A percentile compares a stretch with the other conserved stretches of the same genome.
These are phyloP conservation scores for Tyto alba DNA, from an alignment of 2,113 vertebrate genomes.

Conservation along the genomic window DNA sequence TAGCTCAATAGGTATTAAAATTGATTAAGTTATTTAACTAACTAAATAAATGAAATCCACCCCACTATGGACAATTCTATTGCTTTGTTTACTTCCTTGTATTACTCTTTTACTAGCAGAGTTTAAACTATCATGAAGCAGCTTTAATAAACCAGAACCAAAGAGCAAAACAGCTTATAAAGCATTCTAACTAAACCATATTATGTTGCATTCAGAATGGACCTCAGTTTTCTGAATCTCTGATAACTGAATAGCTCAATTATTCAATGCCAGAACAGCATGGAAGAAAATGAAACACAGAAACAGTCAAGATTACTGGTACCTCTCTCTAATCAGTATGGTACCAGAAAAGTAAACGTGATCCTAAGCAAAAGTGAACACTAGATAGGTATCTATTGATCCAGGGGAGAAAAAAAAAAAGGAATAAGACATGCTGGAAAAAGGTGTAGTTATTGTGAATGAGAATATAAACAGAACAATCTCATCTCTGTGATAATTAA, in stretches of 20 bases:
- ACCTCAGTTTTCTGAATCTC: background rate
- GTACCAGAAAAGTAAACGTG: background rate
- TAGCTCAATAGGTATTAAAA: background rate
- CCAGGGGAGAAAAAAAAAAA: background rate
- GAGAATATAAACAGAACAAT: background rate
- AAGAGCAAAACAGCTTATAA: background rate
- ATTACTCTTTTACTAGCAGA: background rate
- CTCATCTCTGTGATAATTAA: background rate
- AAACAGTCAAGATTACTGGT: background rate
- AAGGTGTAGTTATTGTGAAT: background rate
- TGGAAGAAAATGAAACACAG: background rate
- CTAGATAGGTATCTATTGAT: background rate
- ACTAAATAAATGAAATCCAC: background rate
- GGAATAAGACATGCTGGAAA: background rate
- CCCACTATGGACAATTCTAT: background rate
- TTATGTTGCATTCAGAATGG: background rate
- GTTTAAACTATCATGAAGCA: background rate
- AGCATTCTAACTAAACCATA: background rate
- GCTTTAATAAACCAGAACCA: background rate
- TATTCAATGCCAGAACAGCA: background rate
- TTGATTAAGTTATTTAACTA: background rate
- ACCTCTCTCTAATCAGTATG: background rate
- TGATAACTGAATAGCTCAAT: background rate
- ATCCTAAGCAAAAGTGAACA: background rate
- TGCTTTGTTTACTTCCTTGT: background rate